Base-by-base conservation (phyloP, 2,113 vertebrate species). In the Micronisus gabar region DNA sequence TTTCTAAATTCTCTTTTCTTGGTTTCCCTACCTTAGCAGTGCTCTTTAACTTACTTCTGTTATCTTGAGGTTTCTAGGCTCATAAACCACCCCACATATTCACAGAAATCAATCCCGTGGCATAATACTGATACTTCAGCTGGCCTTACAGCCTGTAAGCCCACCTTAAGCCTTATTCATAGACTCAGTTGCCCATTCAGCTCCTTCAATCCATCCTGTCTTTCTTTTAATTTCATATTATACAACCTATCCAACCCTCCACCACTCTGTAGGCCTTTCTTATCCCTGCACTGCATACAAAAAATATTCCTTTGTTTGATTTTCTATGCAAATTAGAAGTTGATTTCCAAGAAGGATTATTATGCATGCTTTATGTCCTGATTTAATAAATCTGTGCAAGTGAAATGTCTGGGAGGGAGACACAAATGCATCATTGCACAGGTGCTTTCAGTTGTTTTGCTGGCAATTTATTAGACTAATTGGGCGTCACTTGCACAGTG, bases 391-490 rank as follows among this genome's bases (percentile, higher is more conserved):
- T 79, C 32, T 11, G 10, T 71, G 34, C 62, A 74, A 91, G 22
- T 56, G 76, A 65, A 87, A 96, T 74, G 14, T 79, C 90, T 94
- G 68, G 22, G 67, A 88, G 67, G 71, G n/a, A 90, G 63, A 97
- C 25, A 67, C 55, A 71, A 94, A 81, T 40, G 58, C 62, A 82
- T 76, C 71, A 70, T 76, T 88, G 74, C 61, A 52, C 40, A 52
- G 43, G 20, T 86, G 50, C 47, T 92, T 95, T 86, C 59, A 32
- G 40, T 84, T 92, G n/a, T 88, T 94, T 88, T 84, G 52, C 47
- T 86, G 36, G 72, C 73, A 95, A 92, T 96, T 95, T 95, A 78
- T 93, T 95, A 95, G 76, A 56, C 61, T 89, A 97, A 96, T 97
- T 88, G 25, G 36, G 59, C 70, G 66, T 78, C 32, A 20, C 73